Percentiles rank a stretch among this genome's conserved stretches.
Conservation (phyloP, 2,797 vertebrate species). For the Lepus oiostolus region DNA sequence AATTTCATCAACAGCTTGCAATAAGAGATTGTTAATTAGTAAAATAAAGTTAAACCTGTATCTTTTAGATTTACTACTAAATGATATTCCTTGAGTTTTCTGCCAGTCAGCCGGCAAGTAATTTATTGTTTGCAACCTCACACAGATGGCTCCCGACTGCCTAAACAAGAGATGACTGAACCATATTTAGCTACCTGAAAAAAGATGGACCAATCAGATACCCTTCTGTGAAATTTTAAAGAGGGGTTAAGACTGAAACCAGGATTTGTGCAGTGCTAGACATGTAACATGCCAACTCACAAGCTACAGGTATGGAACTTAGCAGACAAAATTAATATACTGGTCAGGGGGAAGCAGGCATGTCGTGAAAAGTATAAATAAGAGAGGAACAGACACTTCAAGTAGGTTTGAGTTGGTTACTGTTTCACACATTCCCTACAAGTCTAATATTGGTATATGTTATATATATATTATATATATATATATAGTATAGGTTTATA, state of each 20-base stretch:
- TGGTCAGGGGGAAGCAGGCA: neutral
- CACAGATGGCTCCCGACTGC: neutral
- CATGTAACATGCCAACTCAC: neutral
- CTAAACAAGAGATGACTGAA: neutral
- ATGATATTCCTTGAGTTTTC: neutral
- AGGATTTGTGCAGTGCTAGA: neutral
- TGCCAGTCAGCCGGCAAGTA: neutral
- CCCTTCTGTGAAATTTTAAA: constrained; percentile 28
- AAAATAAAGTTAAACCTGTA: neutral
- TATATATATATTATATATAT: too few species aligned
- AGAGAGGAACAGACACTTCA: neutral
- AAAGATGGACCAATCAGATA: neutral
- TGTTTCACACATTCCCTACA: neutral
- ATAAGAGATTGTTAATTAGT: neutral
- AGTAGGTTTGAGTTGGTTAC: neutral
- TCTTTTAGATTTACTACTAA: constrained; percentile 30
- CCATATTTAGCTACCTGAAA: neutral
- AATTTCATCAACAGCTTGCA: constrained; percentile 14
- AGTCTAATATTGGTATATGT: neutral
- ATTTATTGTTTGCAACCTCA: neutral
- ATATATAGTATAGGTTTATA: too few species aligned
- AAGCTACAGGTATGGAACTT: neutral
- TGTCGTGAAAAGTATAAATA: neutral
- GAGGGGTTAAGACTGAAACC: neutral
- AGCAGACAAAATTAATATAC: neutral